These are phyloP conservation scores for Drosophila cognata DNA, from an alignment of 2,888 invertebrate species.

Conservation along the genomic window DNA sequence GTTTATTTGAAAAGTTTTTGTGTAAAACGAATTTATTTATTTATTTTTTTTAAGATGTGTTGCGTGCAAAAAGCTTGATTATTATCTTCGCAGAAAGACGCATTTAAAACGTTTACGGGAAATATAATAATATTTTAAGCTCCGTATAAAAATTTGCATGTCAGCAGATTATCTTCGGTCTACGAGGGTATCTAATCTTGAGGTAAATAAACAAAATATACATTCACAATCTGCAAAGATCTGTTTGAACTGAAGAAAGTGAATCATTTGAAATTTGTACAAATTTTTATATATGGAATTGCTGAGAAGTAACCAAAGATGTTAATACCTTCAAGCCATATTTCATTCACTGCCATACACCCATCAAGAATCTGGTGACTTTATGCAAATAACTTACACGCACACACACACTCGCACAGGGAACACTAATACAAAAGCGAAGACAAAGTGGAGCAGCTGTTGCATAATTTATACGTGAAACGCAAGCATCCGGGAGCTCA, in stretches of 20 bases:
- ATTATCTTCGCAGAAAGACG: too few relatives aligned
- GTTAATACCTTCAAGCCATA: background rate
- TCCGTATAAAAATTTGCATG: too few relatives aligned
- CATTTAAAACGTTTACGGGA: too few relatives aligned
- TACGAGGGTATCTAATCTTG: background rate
- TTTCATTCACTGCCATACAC: background rate
- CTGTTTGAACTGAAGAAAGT: background rate
- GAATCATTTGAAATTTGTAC: background rate
- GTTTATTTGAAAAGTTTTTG: too few relatives aligned
- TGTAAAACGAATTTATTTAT: too few relatives aligned
- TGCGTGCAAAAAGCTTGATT: too few relatives aligned
- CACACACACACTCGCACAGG: background rate
- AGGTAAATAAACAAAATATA: background rate
- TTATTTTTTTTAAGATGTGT: too few relatives aligned
- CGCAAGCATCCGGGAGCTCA: slow-evolving; percentile 35
- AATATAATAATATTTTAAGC: too few relatives aligned
- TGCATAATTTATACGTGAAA: slow-evolving; percentile 63
- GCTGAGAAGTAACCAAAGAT: background rate
- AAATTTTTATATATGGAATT: background rate
- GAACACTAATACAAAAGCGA: slow-evolving; percentile 14
- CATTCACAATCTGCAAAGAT: background rate
- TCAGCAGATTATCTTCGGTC: background rate
- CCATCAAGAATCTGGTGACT: slow-evolving; percentile 12
- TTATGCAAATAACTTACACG: slow-evolving; percentile 18
- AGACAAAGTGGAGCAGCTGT: slow-evolving; percentile 48